Evolutionary conservation across 1,140 invertebrate species (phyloP).

Genomic region (Stratiolaelaps scimitus): DNA sequence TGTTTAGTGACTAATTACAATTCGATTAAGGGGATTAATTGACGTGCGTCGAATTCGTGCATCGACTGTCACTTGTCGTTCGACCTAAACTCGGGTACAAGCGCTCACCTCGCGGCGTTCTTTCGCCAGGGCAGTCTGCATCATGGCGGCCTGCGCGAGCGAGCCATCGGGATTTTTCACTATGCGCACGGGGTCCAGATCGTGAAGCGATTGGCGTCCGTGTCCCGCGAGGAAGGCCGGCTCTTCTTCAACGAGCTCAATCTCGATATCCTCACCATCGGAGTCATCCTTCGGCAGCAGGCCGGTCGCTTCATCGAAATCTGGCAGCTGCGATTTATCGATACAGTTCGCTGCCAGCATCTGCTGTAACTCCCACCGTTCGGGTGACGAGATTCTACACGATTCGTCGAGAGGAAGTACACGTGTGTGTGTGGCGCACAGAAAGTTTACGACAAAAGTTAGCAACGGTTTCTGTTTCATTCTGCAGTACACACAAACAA

Average conservation of each 20-base stretch:
- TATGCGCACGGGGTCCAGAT: conserved; percentile 86
- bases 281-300: conserved; percentile 65
- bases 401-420: no score
- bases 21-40: no score
- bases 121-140: conserved; percentile 95
- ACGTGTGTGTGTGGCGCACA: no score
- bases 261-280: conserved; percentile 91
- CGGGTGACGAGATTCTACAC: conserved; percentile 86
- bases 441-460: no score
- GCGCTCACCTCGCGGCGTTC: conserved; percentile 61
- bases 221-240: conserved; percentile 84
- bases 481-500: no score
- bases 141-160: conserved; percentile 93
- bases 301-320: conserved; percentile 80
- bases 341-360: conserved; percentile 73
- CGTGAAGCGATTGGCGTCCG: conserved; percentile 63
- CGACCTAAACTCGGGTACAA: not conserved
- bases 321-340: conserved; percentile 73
- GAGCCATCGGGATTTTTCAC: conserved; percentile 99
- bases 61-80: not conserved
- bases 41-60: no score
- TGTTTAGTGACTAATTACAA: no score
- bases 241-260: conserved; percentile 96
- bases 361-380: conserved; percentile 57
- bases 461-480: no score